Base-by-base conservation (phyloP, 2,113 vertebrate genomes). In the Trachemys scripta region DNA sequence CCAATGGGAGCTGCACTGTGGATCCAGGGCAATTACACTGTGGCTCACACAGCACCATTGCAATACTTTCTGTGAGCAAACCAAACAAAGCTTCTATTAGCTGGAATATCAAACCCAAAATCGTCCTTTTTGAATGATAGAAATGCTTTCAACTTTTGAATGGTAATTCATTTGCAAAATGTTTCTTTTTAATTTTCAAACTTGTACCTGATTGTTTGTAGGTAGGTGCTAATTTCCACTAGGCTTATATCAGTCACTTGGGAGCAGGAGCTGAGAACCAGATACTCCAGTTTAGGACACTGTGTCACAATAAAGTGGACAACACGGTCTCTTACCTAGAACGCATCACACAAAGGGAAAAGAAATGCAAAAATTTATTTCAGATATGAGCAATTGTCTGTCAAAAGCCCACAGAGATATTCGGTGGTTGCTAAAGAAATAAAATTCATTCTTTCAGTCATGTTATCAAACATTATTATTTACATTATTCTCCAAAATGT, bases 201-300 rank as follows among this genome's bases (percentile, higher is more conserved):
- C 50, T 85, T 57, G 16, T 92, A 97, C 88, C 89, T 94, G 79
- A 97, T 92, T 10, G 89, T 78, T 91, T 3, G 1, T 19, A 97
- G 95, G 82, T 96, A 94, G 45, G 90, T 95, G 69, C 96, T 96
- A 82, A 98, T 98, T 95, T 96, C 97, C 47, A 96, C 78, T 83
- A 98, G 90, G 53, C 97, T 98, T 82, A 95, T 62, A 75, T 98
- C 94, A 31, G 97, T 97, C 82, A 98, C 85, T 83, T 97, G 89
- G 87, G 92, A 97, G 79, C 97, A 98, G 49, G 78, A 98, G 79
- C 95, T 98, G 53, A 99, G 98, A 53, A 92, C 93, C 14, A 98
- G 78, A 92, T 82, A 94, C 50, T 97, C 95, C 85, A 98, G 81
- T 76, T 97, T 80, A 49, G 87, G 78, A 90, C 95, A 98, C 10